Conservation (phyloP, 2,797 vertebrate genomes). For the Gambusia yucatana region DNA sequence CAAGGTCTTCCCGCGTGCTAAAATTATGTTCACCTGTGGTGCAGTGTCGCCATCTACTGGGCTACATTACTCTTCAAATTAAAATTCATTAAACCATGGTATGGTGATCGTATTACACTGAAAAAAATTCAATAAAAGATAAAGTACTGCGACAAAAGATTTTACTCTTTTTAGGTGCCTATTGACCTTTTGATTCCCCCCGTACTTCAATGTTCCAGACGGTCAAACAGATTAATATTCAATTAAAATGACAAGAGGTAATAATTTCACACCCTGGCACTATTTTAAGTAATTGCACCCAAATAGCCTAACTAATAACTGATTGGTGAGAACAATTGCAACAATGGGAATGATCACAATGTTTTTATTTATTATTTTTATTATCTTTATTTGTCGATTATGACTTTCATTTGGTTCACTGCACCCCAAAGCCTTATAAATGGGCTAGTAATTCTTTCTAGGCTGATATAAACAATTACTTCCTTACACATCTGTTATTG, state of each 20-base stretch:
- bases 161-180: background rate
- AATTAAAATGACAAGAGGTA: background rate
- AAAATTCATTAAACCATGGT: background rate
- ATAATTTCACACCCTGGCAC: background rate
- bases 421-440: background rate
- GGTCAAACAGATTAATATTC: background rate
- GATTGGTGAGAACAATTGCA: background rate
- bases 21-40: background rate
- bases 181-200: no score
- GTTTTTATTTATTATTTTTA: no score
- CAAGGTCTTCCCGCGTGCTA: background rate
- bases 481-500: background rate
- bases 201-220: background rate
- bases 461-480: background rate
- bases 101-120: background rate
- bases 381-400: background rate
- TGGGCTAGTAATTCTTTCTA: background rate
- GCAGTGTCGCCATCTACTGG: constrained; percentile 1
- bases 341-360: background rate
- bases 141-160: background rate
- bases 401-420: background rate
- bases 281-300: background rate
- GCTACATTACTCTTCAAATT: background rate
- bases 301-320: background rate
- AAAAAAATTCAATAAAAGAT: background rate